phyloP scores from a whole-genome alignment of 1,140 invertebrate species.

The Diachasmimorpha longicaudata region DNA sequence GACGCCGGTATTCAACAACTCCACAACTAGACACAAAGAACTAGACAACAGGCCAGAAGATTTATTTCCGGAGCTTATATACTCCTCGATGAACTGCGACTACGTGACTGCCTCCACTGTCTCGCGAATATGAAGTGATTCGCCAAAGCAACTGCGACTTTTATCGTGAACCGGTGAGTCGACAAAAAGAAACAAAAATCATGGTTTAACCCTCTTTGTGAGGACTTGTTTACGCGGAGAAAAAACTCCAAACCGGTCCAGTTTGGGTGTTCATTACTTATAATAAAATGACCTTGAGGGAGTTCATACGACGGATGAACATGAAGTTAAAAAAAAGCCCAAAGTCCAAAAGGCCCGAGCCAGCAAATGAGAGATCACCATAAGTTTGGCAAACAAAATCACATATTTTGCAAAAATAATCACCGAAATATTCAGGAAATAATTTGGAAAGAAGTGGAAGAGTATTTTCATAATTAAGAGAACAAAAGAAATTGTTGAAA shows the following conservation, averaged over 20 bases:
- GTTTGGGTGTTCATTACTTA: not conserved
- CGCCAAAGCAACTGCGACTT: not conserved
- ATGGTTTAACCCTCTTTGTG: not conserved
- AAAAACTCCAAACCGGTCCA: not conserved
- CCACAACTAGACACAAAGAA: not conserved
- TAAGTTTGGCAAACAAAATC: no score
- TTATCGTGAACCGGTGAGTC: not conserved
- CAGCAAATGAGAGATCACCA: no score
- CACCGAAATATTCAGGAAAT: no score
- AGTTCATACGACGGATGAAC: no score
- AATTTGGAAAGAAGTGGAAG: no score
- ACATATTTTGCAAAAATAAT: no score
- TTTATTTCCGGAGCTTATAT: not conserved
- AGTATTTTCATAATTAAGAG: no score
- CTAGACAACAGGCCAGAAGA: not conserved
- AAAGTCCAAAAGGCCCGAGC: no score
- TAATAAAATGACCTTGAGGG: not conserved
- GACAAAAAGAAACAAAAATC: no score
- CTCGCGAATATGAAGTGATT: not conserved
- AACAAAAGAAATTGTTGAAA: no score
- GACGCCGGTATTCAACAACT: not conserved
- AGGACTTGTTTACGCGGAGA: not conserved
- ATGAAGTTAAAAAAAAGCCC: no score
- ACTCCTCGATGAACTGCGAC: not conserved
- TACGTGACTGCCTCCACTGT: not conserved